Base-by-base conservation (phyloP, 1,140 invertebrate genomes). In the Amphibalanus amphitrite region DNA sequence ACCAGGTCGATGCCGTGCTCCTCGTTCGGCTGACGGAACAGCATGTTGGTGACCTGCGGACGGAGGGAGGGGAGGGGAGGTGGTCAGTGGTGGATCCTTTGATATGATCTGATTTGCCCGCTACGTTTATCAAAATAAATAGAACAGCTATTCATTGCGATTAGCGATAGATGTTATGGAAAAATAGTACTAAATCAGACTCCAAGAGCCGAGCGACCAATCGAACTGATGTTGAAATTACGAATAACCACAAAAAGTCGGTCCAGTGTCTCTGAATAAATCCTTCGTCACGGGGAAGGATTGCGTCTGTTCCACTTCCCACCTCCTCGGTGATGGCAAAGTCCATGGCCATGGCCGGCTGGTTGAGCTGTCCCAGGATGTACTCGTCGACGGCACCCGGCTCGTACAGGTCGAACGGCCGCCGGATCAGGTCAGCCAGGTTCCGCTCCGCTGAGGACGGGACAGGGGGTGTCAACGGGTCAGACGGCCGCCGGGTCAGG, bases 261-360 rank as follows among this genome's bases (percentile, higher is more conserved):
- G n/a, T n/a, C n/a, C n/a, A n/a, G n/a, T n/a, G n/a, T n/a, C n/a
- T n/a, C n/a, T n/a, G n/a, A n/a, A n/a, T n/a, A n/a, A n/a, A n/a
- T n/a, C n/a, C n/a, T n/a, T n/a, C n/a, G n/a, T n/a, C n/a, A n/a
- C n/a, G n/a, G n/a, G n/a, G 70, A 59, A 71, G 64, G 6, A 30
- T 59, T 29, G 65, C 70, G 15, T 71, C 70, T 8, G 40, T 59
- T 26, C 13, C 70, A 13, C 0, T 67, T 3, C 29, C 33, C 76
- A 86, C 91, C 82, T 95, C 91, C 81, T 92, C 90, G 0, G 92
- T 94, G 73, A 95, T 91, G 0, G 91, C 92, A 77, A 93, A 90
- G 76, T 96, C 93, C 90, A 95, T 93, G 76, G 92, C 91, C 81
- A 94, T 91, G 10, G 92, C 91, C n/a, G 94, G 90, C 83, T 96